Evolutionary conservation across 2,888 invertebrate genomes (phyloP).

Genomic region (Drosophila melanosoma): DNA sequence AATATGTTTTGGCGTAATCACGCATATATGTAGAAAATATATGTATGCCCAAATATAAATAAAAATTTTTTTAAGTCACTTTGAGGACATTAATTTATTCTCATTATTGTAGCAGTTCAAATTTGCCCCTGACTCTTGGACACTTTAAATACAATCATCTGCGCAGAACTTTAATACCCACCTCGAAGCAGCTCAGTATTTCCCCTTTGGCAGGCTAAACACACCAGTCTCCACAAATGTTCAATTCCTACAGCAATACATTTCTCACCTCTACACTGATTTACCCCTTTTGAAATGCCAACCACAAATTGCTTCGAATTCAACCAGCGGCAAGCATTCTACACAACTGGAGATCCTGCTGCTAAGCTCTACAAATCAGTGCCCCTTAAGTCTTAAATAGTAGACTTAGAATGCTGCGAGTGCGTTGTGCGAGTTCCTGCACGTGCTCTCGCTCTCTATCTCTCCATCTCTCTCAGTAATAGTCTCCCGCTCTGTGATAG

Average conservation of each 20-base stretch:
- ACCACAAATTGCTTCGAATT: slow-evolving; percentile 5
- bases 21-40: not conserved
- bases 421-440: not conserved
- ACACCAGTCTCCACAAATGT: slow-evolving; percentile 22
- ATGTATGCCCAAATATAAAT: too few relatives aligned
- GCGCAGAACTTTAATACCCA: not conserved
- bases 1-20: not conserved
- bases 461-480: slow-evolving; percentile 15
- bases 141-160: not conserved
- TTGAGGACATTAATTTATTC: too few relatives aligned
- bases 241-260: slow-evolving; percentile 9
- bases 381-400: slow-evolving; percentile 37
- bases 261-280: slow-evolving; percentile 8
- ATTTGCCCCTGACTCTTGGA: not conserved
- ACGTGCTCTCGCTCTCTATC: not conserved
- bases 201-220: slow-evolving; percentile 17
- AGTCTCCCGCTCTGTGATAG: slow-evolving; percentile 52
- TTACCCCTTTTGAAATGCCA: slow-evolving; percentile 17
- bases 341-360: slow-evolving; percentile 29
- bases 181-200: slow-evolving; percentile 1
- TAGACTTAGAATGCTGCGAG: slow-evolving; percentile 9
- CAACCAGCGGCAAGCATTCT: slow-evolving; percentile 5
- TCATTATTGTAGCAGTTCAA: not conserved
- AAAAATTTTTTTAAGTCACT: not conserved
- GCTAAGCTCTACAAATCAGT: slow-evolving; percentile 35